Conservation (phyloP, 2,888 invertebrate species). For the Elegia similella region DNA sequence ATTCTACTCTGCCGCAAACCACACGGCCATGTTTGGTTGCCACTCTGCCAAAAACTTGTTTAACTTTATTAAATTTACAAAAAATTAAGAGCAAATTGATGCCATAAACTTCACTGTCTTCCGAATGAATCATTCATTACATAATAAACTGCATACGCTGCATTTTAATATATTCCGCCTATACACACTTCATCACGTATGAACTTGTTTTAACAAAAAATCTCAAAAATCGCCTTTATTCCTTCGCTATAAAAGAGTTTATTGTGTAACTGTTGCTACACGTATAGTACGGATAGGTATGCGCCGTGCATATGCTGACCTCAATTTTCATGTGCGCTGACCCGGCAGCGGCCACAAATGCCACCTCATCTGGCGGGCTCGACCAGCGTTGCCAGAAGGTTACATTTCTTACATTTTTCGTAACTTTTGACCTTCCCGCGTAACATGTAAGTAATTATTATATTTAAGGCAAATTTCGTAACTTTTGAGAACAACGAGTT, state of each 20-base stretch:
- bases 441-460: too few relatives aligned
- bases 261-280: neutral
- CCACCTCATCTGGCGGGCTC: conserved; percentile 31
- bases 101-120: neutral
- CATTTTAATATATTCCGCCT: neutral
- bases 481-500: too few relatives aligned
- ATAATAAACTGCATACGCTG: neutral
- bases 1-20: too few relatives aligned
- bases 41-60: too few relatives aligned
- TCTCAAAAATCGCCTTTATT: neutral
- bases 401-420: too few relatives aligned
- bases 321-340: conserved; percentile 63
- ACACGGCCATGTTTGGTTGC: too few relatives aligned
- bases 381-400: too few relatives aligned
- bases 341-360: conserved; percentile 39
- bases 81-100: neutral
- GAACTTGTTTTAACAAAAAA: neutral
- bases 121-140: neutral
- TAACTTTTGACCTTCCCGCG: too few relatives aligned
- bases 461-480: too few relatives aligned
- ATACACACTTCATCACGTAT: neutral
- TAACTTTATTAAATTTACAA: neutral
- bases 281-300: conserved; percentile 16
- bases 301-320: conserved; percentile 35
- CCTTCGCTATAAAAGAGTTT: neutral